These are phyloP conservation scores for Tenualosa ilisha DNA, from an alignment of 2,797 vertebrate genomes.

Conservation along the genomic window DNA sequence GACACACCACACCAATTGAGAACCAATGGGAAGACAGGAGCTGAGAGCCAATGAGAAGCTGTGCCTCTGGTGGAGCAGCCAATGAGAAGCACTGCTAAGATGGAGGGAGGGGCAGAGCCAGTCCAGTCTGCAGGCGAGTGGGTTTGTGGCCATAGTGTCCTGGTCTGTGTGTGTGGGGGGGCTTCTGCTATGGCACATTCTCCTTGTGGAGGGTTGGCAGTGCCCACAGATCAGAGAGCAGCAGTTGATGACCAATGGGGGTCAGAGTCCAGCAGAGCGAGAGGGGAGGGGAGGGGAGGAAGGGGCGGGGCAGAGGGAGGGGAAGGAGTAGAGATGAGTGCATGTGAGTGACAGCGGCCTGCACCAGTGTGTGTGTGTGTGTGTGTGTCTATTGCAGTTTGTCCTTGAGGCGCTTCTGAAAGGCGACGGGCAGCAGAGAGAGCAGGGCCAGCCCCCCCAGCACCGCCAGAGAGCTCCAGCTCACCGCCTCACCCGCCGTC, in stretches of 20 bases:
- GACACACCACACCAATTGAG: no score
- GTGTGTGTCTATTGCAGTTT: slow-evolving; percentile 83
- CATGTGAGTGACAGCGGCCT: slow-evolving; percentile 49
- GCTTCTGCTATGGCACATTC: no score
- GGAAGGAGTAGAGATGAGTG: slow-evolving; percentile 29
- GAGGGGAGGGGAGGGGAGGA: neutral
- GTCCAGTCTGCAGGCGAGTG: no score
- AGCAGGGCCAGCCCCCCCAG: slow-evolving; percentile 89
- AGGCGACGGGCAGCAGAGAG: slow-evolving; percentile 82
- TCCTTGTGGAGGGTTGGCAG: no score
- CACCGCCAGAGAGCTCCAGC: slow-evolving; percentile 94
- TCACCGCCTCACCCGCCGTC: slow-evolving; percentile 96
- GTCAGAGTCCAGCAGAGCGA: no score
- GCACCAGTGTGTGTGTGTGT: slow-evolving; percentile 37
- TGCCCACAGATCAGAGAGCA: no score
- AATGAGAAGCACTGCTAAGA: no score
- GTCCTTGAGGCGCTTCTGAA: slow-evolving; percentile 94
- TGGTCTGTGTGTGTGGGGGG: no score
- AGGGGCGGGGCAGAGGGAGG: neutral
- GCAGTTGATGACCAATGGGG: neutral
- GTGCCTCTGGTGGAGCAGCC: no score
- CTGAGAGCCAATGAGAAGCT: neutral
- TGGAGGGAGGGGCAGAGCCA: no score
- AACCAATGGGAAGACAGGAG: neutral
- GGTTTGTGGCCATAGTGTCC: no score